Percentiles rank a stretch among this genome's conserved stretches.
Conservation (phyloP, 2,113 vertebrate species). For the Cheilinus undulatus region DNA sequence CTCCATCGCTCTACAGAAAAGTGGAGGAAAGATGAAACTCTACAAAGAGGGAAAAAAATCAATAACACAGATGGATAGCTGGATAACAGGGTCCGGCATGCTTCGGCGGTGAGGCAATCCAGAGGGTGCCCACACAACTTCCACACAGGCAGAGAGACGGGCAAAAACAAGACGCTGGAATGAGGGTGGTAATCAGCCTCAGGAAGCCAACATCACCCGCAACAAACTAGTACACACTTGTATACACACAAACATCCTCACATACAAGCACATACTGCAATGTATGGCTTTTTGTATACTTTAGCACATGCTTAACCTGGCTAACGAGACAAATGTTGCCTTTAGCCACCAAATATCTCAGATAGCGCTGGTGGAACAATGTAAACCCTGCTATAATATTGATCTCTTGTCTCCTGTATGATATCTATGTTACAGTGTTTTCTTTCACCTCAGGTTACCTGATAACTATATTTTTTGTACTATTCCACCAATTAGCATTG, state of each 20-base stretch:
- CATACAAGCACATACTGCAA: constrained; percentile 38
- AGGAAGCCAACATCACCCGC: constrained; percentile 74
- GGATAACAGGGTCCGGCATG: constrained; percentile 86
- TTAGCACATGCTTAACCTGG: neutral
- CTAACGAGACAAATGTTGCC: neutral
- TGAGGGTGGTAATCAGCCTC: constrained; percentile 78
- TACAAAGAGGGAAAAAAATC: constrained; percentile 82
- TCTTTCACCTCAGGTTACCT: constrained; percentile 43
- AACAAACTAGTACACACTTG: constrained; percentile 65
- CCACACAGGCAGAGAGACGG: constrained; percentile 79
- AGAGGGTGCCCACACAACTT: constrained; percentile 86
- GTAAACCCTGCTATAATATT: too few species aligned
- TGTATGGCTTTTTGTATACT: constrained; percentile 16
- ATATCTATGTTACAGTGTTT: too few species aligned
- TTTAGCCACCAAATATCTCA: too few species aligned
- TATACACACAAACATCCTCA: constrained; percentile 46
- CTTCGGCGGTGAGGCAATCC: constrained; percentile 83
- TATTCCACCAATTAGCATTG: too few species aligned
- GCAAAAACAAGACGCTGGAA: constrained; percentile 75
- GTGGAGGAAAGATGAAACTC: constrained; percentile 86
- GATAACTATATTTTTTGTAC: too few species aligned
- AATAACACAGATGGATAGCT: constrained; percentile 87
- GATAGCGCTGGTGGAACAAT: too few species aligned
- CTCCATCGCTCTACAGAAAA: constrained; percentile 77
- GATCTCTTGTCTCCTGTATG: too few species aligned